Evolutionary conservation across 2,888 invertebrate species (phyloP).

Genomic region (Muscina levida): DNA sequence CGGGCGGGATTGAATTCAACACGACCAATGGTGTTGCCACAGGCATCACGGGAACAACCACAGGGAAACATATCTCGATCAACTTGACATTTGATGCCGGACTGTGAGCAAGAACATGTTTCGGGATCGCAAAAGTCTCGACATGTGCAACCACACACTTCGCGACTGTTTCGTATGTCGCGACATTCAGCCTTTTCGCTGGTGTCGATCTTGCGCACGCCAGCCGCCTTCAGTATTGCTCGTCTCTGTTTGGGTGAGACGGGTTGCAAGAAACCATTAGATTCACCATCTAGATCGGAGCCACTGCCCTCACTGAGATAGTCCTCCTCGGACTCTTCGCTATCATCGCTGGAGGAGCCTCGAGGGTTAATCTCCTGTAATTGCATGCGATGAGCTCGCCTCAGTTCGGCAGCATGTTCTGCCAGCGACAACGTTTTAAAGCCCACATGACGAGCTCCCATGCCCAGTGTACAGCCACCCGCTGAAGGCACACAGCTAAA

Average conservation of each 20-base stretch:
- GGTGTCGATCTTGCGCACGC: conserved; percentile 95
- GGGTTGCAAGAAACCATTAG: conserved; percentile 94
- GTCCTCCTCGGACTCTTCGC: conserved; percentile 90
- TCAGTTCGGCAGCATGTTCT: conserved; percentile 94
- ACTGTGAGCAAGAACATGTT: conserved; percentile 95
- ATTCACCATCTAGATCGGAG: conserved; percentile 92
- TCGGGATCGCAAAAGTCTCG: conserved; percentile 97
- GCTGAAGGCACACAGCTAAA: conserved; percentile 95
- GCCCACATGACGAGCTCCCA: conserved; percentile 87
- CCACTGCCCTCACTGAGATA: conserved; percentile 87
- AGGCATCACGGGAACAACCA: conserved; percentile 96
- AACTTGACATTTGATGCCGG: conserved; percentile 98
- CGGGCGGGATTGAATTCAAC: conserved; percentile 98
- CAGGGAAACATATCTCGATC: conserved; percentile 98
- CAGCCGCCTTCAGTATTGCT: conserved; percentile 93
- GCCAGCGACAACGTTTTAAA: conserved; percentile 89
- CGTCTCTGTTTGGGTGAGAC: conserved; percentile 95
- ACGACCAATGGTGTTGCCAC: conserved; percentile 94
- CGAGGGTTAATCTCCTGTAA: conserved; percentile 81
- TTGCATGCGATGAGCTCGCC: conserved; percentile 91
- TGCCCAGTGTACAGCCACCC: conserved; percentile 95
- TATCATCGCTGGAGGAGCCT: conserved; percentile 87
- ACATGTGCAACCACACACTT: conserved; percentile 96
- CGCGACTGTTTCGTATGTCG: conserved; percentile 93
- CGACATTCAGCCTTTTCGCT: conserved; percentile 96